Percentiles rank a stretch among this genome's conserved stretches.
These are phyloP conservation scores for Actenoides hombroni DNA, from an alignment of 2,113 vertebrate species.

Conservation along the genomic window DNA sequence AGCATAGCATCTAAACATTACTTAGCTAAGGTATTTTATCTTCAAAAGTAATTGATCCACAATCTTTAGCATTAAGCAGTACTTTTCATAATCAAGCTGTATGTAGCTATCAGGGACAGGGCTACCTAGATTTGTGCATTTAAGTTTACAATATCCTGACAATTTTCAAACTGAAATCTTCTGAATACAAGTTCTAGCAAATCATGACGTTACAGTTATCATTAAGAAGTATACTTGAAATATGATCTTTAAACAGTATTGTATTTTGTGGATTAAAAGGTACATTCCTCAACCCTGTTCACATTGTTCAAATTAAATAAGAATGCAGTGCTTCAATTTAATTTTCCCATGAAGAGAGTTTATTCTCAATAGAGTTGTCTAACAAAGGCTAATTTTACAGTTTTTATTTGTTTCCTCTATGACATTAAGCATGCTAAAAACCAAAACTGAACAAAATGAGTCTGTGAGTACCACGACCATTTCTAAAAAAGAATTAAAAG, in stretches of 20 bases:
- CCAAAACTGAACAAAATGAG: not conserved
- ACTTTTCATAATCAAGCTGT: not conserved
- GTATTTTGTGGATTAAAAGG: not conserved
- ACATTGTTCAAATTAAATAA: not conserved
- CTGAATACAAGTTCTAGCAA: not conserved
- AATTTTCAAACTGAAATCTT: not conserved
- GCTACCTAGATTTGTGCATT: not conserved
- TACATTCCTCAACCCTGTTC: not conserved
- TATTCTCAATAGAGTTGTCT: not conserved
- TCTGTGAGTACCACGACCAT: not conserved
- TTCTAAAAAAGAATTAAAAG: not conserved
- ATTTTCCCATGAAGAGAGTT: not conserved
- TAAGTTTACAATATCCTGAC: not conserved
- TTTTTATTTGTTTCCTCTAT: not conserved
- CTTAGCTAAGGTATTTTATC: not conserved
- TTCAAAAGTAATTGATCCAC: not conserved
- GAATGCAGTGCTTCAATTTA: not conserved
- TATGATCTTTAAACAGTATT: not conserved
- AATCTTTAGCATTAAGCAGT: not conserved
- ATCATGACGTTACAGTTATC: not conserved
- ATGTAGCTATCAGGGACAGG: not conserved
- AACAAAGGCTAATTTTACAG: not conserved
- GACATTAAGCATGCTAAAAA: not conserved
- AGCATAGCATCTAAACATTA: not conserved
- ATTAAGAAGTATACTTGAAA: not conserved